Percentiles rank a stretch among this genome's conserved stretches.
Conservation (phyloP, 2,113 vertebrate species). For the Indri indri region DNA sequence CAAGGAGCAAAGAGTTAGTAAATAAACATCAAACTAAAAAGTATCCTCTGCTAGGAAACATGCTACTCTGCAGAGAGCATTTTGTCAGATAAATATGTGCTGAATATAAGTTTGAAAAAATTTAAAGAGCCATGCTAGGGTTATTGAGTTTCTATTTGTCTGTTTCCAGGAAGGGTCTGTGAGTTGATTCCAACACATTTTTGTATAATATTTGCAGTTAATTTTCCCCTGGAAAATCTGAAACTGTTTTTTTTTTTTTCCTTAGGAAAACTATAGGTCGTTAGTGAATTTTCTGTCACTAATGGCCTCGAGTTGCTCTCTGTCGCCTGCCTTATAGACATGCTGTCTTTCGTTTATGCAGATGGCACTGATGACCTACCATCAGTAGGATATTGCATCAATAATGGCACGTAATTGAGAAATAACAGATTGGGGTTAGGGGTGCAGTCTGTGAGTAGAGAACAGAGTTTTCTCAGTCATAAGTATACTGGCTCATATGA, state of each 20-base stretch:
- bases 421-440: conserved; percentile 72
- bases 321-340: background rate
- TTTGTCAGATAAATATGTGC: background rate
- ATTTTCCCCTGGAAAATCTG: background rate
- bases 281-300: conserved; percentile 40
- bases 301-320: conserved; percentile 26
- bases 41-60: background rate
- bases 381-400: conserved; percentile 62
- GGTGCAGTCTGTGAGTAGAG: conserved; percentile 26
- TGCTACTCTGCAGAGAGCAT: background rate
- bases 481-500: conserved; percentile 6
- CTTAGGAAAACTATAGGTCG: background rate
- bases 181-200: background rate
- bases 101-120: background rate
- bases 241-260: background rate
- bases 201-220: background rate
- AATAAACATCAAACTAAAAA: background rate
- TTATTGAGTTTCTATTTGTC: background rate
- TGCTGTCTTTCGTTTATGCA: conserved; percentile 63
- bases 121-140: background rate
- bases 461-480: conserved; percentile 54
- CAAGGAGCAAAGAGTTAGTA: background rate
- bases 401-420: conserved; percentile 73
- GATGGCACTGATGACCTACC: conserved; percentile 30
- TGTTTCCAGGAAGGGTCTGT: background rate